Evolutionary conservation across 2,888 invertebrate genomes (phyloP), one percentile per base, ranked within the genome.

Genomic region (Pterostichus madidus): DNA sequence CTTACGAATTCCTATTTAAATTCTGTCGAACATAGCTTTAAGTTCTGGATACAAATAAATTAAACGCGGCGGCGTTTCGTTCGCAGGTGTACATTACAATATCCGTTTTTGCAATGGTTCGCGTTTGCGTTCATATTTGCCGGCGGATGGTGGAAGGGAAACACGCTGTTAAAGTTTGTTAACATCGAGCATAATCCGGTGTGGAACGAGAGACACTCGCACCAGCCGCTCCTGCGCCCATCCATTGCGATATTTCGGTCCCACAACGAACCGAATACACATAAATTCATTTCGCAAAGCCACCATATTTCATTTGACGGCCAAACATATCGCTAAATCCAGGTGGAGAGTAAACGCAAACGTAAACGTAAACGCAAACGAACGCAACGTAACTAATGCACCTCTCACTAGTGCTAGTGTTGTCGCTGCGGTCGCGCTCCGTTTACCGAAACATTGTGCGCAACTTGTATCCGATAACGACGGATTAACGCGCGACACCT

Each of bases 241-340:
- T 71, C 68, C 56, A 68, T 80, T 80, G 61, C 64, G 46, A 49
- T 77, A 78, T 78, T 80, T 80, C 49, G 80, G 73, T 71, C 80
- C 68, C 61, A 52, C 53, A 35, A 56, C 53, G 77, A 13, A 31
- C 35, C 32, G 49, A 68, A 68, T 68, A 56, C 80, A 68, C 71
- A 68, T 80, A 80, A 80, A 80, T 80, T 80, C 80, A 80, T 80
- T 80, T 80, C 64, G 56, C 56, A 80, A 80, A 80, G 80, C 80
- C 68, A 17, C 71, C 80, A 68, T 80, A 80, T 80, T 71, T 80
- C 80, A 80, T 80, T 80, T 80, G 80, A 71, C 49, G 68, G 13
- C 79, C 79, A 49, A 79, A 79, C 79, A 79, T 64, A 64, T 68
- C 32, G 52, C 39, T 78, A 68, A 80, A 46, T 80, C 71, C 64